These are phyloP conservation scores for Lindbergichthys nudifrons DNA, from an alignment of 2,797 vertebrate genomes.

Conservation along the genomic window DNA sequence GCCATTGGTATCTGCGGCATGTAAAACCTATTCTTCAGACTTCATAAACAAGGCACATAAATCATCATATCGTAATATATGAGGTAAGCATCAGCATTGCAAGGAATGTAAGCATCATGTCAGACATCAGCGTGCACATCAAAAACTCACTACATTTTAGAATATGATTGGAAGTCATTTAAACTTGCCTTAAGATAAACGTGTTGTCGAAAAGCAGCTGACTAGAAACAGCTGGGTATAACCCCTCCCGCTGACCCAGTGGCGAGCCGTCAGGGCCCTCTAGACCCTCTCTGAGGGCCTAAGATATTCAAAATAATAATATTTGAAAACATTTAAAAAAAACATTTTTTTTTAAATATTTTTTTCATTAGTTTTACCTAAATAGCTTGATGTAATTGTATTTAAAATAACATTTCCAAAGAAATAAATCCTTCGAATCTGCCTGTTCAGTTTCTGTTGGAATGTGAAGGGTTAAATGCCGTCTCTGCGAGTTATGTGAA, in stretches of 20 bases:
- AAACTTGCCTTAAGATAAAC: slow-evolving; percentile 58
- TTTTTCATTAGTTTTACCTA: no score
- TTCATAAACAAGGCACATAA: slow-evolving; percentile 6
- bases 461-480: no score
- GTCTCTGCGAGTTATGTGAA: no score
- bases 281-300: no score
- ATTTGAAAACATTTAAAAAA: no score
- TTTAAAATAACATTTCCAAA: no score
- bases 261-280: no score
- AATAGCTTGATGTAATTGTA: no score
- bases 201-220: slow-evolving; percentile 46
- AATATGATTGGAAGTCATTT: slow-evolving; percentile 28
- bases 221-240: slow-evolving; percentile 40
- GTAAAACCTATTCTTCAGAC: background rate
- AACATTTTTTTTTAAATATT: no score
- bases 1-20: background rate
- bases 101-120: background rate
- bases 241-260: slow-evolving; percentile 3
- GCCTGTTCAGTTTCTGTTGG: no score
- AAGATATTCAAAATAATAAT: no score
- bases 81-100: background rate
- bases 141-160: slow-evolving; percentile 25
- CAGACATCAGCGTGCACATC: background rate
- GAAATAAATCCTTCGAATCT: no score
- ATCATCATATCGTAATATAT: slow-evolving; percentile 13